These are phyloP conservation scores for Aurelia sp. DNA, from an alignment of 30 jellyfish, hydroid and myxozoan species.

Conservation along the genomic window DNA sequence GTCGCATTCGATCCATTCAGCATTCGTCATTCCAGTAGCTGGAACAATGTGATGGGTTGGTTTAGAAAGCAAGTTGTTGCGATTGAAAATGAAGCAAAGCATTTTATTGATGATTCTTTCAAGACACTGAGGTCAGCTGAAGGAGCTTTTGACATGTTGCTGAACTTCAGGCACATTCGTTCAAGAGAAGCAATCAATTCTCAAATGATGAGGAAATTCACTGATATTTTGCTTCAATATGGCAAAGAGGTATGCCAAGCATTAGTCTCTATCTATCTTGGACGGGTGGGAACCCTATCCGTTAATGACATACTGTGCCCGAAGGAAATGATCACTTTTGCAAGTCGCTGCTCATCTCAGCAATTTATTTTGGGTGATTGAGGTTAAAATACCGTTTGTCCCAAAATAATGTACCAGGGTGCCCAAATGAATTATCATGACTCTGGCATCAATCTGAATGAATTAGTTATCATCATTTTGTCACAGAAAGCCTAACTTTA, in stretches of 20 bases:
- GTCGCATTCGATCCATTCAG: constrained; percentile 96
- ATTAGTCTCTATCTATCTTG: neutral
- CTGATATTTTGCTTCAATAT: constrained; percentile 91
- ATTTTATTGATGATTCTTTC: constrained; percentile 95
- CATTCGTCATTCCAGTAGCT: constrained; percentile 80
- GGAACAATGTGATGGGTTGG: constrained; percentile 92
- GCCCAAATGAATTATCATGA: no score
- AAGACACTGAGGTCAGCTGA: constrained; percentile 95
- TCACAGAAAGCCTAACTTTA: no score
- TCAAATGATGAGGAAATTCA: constrained; percentile 97
- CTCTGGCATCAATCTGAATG: no score
- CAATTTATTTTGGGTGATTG: no score
- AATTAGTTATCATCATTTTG: no score
- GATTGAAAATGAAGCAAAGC: constrained; percentile 97
- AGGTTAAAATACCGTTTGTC: no score
- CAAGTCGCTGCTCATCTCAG: no score
- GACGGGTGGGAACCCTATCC: no score
- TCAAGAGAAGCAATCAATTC: constrained; percentile 96
- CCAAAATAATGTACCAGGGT: no score
- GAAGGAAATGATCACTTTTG: no score
- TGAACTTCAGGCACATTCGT: constrained; percentile 89
- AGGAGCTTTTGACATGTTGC: constrained; percentile 98
- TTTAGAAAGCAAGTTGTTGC: constrained; percentile 94
- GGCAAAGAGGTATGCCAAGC: constrained; percentile 84
- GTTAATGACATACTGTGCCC: no score